These are phyloP conservation scores for Vultur gryphus DNA, from an alignment of 2,797 vertebrate species.

Conservation along the genomic window DNA sequence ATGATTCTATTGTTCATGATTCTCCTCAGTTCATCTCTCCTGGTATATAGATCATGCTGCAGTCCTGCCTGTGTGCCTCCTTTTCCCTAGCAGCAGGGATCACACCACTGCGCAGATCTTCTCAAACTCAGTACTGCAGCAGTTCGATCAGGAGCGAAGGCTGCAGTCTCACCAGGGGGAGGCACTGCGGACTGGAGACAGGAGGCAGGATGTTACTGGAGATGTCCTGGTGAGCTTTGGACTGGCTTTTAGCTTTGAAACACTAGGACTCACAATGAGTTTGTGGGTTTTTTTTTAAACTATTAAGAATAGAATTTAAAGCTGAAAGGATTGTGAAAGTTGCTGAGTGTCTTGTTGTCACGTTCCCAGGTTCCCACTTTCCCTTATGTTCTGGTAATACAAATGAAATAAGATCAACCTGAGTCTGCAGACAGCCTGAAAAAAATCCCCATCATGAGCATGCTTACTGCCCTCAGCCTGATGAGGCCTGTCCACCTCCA, in stretches of 20 bases:
- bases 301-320: not conserved
- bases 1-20: conserved; percentile 18
- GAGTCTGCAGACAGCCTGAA: not conserved
- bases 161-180: not conserved
- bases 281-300: not conserved
- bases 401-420: not conserved
- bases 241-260: not conserved
- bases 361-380: not conserved
- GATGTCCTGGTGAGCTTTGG: not conserved
- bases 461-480: not conserved
- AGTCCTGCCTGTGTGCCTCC: not conserved
- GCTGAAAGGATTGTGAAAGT: not conserved
- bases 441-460: not conserved
- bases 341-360: not conserved
- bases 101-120: not conserved
- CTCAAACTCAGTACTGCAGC: not conserved
- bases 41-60: not conserved
- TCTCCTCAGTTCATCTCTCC: conserved; percentile 7
- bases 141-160: not conserved
- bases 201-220: not conserved
- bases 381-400: not conserved
- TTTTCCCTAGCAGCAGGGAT: not conserved
- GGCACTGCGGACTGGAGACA: not conserved
- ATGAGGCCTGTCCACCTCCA: not conserved
- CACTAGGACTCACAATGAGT: not conserved